phyloP scores from a whole-genome alignment of 2,113 vertebrate species.

The Colossoma macropomum region DNA sequence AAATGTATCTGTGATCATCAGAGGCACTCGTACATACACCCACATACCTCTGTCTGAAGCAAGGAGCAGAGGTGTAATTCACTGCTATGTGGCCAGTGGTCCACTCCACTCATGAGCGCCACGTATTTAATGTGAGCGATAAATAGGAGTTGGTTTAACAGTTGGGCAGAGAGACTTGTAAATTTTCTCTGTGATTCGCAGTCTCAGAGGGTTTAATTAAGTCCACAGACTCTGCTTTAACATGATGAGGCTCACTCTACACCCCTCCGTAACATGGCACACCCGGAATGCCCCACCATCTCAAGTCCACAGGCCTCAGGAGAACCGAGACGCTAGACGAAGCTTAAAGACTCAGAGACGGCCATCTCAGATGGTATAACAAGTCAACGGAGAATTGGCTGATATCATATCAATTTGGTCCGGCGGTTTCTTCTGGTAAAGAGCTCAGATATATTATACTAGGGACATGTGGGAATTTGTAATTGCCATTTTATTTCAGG shows the following conservation, averaged over 20 bases:
- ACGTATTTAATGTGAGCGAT: conserved; percentile 76
- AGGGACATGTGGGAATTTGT: not conserved
- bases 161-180: conserved; percentile 79
- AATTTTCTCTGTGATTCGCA: conserved; percentile 81
- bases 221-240: conserved; percentile 81
- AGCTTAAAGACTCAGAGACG: conserved; percentile 79
- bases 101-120: conserved; percentile 31
- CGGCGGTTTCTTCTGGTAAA: conserved; percentile 26
- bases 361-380: conserved; percentile 78
- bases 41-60: not conserved
- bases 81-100: conserved; percentile 15
- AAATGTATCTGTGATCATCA: not conserved
- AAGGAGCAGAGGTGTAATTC: not conserved
- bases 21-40: not conserved
- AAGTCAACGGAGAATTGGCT: conserved; percentile 76
- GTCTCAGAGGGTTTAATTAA: conserved; percentile 84
- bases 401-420: conserved; percentile 76
- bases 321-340: conserved; percentile 77
- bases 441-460: conserved; percentile 15
- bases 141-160: conserved; percentile 81
- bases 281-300: conserved; percentile 77
- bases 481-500: not conserved
- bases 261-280: conserved; percentile 78
- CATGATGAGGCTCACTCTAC: conserved; percentile 75
- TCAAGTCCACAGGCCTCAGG: conserved; percentile 80